These are phyloP conservation scores for Lochmaea capreae DNA, from an alignment of 2,888 invertebrate species.

Conservation along the genomic window DNA sequence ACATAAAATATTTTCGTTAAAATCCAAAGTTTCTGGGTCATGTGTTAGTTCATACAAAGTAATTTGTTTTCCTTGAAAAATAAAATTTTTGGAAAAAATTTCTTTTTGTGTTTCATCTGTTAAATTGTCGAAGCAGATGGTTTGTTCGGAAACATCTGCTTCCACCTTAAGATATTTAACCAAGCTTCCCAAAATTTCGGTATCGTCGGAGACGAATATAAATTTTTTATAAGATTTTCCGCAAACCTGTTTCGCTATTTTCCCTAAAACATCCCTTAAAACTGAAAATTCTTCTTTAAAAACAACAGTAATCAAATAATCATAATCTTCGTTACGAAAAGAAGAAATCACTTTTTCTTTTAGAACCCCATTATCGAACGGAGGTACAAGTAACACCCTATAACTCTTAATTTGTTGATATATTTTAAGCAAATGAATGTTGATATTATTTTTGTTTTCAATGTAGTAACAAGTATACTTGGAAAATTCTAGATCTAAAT, in stretches of 20 bases:
- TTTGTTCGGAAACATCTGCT: background rate
- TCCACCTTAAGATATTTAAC: background rate
- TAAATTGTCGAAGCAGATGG: background rate
- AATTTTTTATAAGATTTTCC: background rate
- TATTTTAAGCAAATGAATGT: background rate
- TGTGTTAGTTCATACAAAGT: background rate
- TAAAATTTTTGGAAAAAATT: background rate
- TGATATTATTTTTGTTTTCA: background rate
- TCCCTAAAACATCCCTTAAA: background rate
- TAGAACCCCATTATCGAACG: background rate
- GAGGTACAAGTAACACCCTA: background rate
- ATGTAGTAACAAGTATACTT: background rate
- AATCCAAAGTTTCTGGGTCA: background rate
- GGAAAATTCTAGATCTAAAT: background rate
- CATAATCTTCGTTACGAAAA: background rate
- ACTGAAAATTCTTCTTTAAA: background rate
- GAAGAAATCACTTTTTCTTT: background rate
- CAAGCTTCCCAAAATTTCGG: background rate
- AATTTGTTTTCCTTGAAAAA: background rate
- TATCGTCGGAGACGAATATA: background rate
- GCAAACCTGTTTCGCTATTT: background rate
- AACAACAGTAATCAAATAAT: background rate
- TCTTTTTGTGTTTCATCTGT: background rate
- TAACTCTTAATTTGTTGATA: background rate
- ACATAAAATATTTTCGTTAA: background rate